Conservation (phyloP, 2,888 invertebrate species). For the Cheilosia impressa region DNA sequence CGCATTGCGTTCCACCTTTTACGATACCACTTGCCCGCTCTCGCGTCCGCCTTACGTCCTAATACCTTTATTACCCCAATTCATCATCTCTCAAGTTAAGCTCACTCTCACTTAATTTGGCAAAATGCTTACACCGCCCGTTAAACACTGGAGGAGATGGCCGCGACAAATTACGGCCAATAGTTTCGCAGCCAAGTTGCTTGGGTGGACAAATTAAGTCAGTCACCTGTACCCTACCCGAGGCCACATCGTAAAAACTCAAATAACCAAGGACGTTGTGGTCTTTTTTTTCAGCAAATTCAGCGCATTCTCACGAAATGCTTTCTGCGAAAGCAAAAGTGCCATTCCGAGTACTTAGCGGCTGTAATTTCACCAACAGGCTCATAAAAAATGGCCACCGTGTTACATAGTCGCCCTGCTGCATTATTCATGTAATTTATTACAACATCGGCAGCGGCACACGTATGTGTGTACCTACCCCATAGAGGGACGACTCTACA, state of each 20-base stretch:
- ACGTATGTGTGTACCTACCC: background rate
- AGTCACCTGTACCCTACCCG: background rate
- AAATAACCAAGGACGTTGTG: slow-evolving; percentile 24
- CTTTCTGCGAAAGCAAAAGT: slow-evolving; percentile 21
- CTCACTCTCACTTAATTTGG: no score
- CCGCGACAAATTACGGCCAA: slow-evolving; percentile 43
- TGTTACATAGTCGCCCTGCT: slow-evolving; percentile 16
- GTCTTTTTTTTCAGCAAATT: slow-evolving; percentile 24
- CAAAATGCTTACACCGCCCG: no score
- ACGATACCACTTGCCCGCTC: no score
- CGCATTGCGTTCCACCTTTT: no score
- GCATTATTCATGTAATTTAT: slow-evolving; percentile 60
- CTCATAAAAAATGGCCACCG: slow-evolving; percentile 53
- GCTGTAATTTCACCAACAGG: slow-evolving; percentile 49
- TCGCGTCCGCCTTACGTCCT: no score
- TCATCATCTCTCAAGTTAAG: no score
- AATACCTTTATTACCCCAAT: no score
- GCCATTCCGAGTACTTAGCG: slow-evolving; percentile 55
- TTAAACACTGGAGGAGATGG: background rate
- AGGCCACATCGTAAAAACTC: slow-evolving; percentile 31
- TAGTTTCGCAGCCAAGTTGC: slow-evolving; percentile 54
- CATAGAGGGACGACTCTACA: background rate
- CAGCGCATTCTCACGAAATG: slow-evolving; percentile 34
- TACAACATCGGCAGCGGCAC: slow-evolving; percentile 29
- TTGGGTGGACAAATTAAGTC: slow-evolving; percentile 59